Evolutionary conservation across 2,888 invertebrate genomes (phyloP).

Genomic region (Tribolium freemani): DNA sequence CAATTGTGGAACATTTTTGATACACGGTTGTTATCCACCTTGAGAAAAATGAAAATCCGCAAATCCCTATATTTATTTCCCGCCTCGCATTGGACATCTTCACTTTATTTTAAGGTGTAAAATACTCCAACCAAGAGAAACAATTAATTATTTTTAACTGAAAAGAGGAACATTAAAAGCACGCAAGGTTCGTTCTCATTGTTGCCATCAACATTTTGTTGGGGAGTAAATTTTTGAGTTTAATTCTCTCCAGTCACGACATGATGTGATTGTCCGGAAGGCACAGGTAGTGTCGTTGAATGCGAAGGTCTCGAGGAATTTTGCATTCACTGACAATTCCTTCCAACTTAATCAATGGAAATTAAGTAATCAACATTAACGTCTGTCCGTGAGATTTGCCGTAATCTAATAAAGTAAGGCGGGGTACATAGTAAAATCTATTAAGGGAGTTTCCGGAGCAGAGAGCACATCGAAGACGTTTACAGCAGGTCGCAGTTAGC

Average conservation of each 20-base stretch:
- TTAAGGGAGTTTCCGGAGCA: slow-evolving; percentile 30
- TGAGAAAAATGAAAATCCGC: too few relatives aligned
- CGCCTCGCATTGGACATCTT: background rate
- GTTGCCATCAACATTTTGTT: slow-evolving; percentile 11
- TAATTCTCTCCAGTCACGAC: slow-evolving; percentile 13
- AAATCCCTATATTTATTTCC: too few relatives aligned
- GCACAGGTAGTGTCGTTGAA: background rate
- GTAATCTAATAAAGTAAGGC: slow-evolving; percentile 24
- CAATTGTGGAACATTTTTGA: too few relatives aligned
- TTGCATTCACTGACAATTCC: background rate
- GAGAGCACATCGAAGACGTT: slow-evolving; percentile 21
- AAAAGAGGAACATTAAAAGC: slow-evolving; percentile 5
- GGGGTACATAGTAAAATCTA: slow-evolving; percentile 29
- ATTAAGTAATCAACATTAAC: slow-evolving; percentile 20
- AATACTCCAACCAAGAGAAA: background rate
- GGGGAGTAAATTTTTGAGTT: slow-evolving; percentile 11
- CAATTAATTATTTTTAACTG: slow-evolving; percentile 8
- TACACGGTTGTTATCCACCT: too few relatives aligned
- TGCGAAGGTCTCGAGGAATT: background rate
- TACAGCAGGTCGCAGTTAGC: slow-evolving; percentile 24
- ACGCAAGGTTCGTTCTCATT: slow-evolving; percentile 11
- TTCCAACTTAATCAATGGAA: slow-evolving; percentile 24
- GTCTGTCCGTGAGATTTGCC: slow-evolving; percentile 11
- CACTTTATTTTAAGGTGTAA: background rate
- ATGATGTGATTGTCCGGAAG: background rate